Evolutionary conservation across 2,888 invertebrate species (phyloP), one percentile per base, ranked within the genome.

Genomic region (Agapetus fuscipes): DNA sequence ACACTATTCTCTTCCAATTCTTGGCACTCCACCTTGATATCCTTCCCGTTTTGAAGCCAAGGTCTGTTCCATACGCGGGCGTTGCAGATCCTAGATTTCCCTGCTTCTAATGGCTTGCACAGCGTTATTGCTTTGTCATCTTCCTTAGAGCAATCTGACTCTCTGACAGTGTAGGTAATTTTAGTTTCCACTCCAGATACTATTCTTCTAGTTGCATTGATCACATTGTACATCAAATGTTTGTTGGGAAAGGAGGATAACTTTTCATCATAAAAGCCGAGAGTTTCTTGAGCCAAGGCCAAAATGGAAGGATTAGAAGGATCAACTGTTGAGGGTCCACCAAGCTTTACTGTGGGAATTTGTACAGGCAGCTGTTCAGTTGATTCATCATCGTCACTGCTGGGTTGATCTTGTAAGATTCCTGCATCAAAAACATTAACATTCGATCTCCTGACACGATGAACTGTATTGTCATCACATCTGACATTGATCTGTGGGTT

Each of bases 61-160:
- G 74, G 68, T 50, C 67, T 63, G 33, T 75, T 70, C 77, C 76
- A 78, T 30, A 66, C 56, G 10, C 52, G 49, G 11, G 38, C 30
- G 4, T 11, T 17, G 25, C 43, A 43, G 10, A 28, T 30, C 20
- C 38, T 43, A 31, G 69, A 56, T 6, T 4, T 17, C 10, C 17
- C 17, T 14, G 17, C 30, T 2, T 36, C 29, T 36, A 27, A 14
- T 9, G 30, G 3, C 5, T 20, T 9, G 15, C 41, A 40, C 10
- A 56, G 36, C 45, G 31, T 30, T 71, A 72, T 11, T 3, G 35
- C 26, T 30, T 37, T 40, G n/a, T 16, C 33, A 31, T 49, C 49
- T 3, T 25, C 14, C 46, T 66, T 68, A 3, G 52, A 48, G 46
- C 71, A 70, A 32, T 58, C 53, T 3, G 64, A 67, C 14, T 60